Conservation (phyloP, 2,797 vertebrate genomes). For the Hipposideros larvatus region DNA sequence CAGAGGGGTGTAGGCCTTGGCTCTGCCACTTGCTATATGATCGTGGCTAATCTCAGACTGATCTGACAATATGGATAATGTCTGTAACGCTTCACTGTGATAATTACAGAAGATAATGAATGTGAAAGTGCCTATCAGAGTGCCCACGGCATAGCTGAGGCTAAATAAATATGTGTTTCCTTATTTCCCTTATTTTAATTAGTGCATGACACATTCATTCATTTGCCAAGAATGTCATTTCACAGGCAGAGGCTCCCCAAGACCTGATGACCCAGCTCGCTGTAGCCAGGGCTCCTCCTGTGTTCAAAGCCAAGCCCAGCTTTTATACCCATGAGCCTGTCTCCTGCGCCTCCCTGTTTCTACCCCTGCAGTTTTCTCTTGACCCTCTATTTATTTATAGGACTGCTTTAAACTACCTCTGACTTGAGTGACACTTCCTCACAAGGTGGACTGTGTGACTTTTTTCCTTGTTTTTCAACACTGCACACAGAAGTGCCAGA, state of each 20-base stretch:
- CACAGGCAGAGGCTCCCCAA: constrained; percentile 16
- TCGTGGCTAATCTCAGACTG: background rate
- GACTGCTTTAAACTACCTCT: background rate
- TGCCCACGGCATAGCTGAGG: background rate
- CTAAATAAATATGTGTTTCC: constrained; percentile 34
- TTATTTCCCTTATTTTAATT: constrained; percentile 46
- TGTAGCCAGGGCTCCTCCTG: background rate
- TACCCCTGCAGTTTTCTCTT: background rate
- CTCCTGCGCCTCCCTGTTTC: background rate
- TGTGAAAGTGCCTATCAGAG: constrained; percentile 26
- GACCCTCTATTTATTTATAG: accelerated
- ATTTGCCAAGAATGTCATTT: background rate
- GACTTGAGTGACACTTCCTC: background rate
- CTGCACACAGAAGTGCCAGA: background rate
- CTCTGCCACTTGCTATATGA: background rate
- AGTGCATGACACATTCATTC: background rate
- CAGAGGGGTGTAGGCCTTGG: background rate
- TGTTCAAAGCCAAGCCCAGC: background rate
- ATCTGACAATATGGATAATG: background rate
- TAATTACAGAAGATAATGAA: constrained; percentile 50
- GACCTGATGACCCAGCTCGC: background rate
- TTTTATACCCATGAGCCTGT: background rate
- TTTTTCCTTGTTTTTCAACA: background rate
- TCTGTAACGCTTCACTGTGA: background rate
- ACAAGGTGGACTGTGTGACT: background rate